These are phyloP conservation scores for Hydropotes inermis DNA, from an alignment of 2,113 vertebrate species.

Conservation along the genomic window DNA sequence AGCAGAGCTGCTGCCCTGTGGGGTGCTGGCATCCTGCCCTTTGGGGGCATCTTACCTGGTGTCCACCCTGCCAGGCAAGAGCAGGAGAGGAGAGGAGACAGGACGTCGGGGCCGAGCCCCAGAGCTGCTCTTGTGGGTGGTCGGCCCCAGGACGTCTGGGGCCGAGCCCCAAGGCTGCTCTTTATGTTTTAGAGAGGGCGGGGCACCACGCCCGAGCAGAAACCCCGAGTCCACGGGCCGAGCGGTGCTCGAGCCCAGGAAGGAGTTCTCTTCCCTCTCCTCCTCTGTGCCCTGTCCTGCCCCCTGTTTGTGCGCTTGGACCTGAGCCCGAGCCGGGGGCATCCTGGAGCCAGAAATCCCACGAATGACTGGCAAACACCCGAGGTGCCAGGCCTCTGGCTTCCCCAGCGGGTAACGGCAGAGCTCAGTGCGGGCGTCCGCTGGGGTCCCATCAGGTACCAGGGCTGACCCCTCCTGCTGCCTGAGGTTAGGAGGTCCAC, in stretches of 20 bases:
- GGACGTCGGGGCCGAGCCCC: not conserved
- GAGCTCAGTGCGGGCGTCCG: not conserved
- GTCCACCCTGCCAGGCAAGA: not conserved
- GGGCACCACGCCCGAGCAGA: not conserved
- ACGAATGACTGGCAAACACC: not conserved
- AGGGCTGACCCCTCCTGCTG: not conserved
- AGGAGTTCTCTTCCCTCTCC: not conserved
- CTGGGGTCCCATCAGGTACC: not conserved
- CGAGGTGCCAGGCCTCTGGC: not conserved
- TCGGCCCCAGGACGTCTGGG: rapidly evolving
- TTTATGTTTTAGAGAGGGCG: rapidly evolving
- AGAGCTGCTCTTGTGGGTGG: not conserved
- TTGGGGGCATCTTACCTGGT: not conserved
- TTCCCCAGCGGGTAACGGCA: not conserved
- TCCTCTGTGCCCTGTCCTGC: not conserved
- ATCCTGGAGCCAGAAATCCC: not conserved
- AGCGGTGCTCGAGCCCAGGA: rapidly evolving
- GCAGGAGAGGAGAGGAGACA: not conserved
- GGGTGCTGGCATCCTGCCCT: not conserved
- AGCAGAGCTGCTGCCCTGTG: not conserved
- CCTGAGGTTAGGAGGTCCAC: not conserved
- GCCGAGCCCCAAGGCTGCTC: not conserved
- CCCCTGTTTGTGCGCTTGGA: not conserved
- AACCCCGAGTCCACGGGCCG: not conserved
- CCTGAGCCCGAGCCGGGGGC: not conserved